Evolutionary conservation across 2,888 invertebrate species (phyloP), one percentile per base, ranked within the genome.

Genomic region (Drosophila meridionalis): DNA sequence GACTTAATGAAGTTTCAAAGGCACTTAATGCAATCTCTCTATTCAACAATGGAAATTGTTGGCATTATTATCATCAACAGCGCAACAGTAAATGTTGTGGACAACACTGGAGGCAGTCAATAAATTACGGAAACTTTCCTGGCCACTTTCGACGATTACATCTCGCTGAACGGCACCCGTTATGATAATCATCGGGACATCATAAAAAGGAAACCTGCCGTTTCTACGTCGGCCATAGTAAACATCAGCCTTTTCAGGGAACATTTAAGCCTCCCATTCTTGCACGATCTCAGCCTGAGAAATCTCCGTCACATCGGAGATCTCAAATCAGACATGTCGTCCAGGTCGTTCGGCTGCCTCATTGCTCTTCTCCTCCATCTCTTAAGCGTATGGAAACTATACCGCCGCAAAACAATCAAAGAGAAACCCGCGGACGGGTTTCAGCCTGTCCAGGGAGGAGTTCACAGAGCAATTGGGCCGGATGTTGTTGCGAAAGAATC

Each of bases 31-130:
- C 6, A 52, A 52, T 52, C 14, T 52, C 20, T 52, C 32, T 52
- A 52, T 20, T 26, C 53, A 53, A 38, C 53, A 26, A 42, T 56
- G 20, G 20, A 20, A 20, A 20, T 20, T 20, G 20, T 20, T 7
- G 38, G 55, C 28, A 55, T 55, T 26, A 38, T 32, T n/a, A 30
- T 34, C 2, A 50, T 50, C 14, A 67, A 56, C 32, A 53, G 14
- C 60, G 48, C 61, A n/a, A 56, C 56, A n/a, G 36, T 57, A 28
- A 56, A 43, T 5, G 56, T 68, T 26, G 56, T 36, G 34, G 34
- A 69, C 30, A 58, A 38, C 58, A 50, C 20, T n/a, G 68, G 45
- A 7, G 32, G 14, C 52, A 62, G 34, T 8, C 50, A 69, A 12
- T 12, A 38, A 12, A 26, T 69, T 26, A n/a, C 45, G 28, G 61